Base-by-base conservation (phyloP, 2,797 vertebrate genomes). In the Pogoniulus pusillus region DNA sequence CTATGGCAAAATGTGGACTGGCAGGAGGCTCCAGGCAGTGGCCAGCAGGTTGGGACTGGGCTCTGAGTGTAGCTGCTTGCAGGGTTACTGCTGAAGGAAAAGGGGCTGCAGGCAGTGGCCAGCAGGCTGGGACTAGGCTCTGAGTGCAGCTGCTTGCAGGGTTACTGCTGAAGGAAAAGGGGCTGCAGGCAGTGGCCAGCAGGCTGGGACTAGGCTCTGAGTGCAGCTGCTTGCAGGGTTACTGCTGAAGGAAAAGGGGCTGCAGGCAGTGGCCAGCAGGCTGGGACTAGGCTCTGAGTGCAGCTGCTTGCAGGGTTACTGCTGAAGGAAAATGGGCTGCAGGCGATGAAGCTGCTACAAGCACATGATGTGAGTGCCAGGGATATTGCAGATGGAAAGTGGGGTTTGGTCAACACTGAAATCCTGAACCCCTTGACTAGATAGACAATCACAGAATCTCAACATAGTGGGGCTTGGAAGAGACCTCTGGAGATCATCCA, bases 1-100 rank as follows among this genome's bases (percentile, higher is more conserved):
- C n/a, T 68, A n/a, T 1, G 11, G 9, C 39, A 23, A 17, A 15
- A 39, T 9, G 6, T 1, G 6, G 26, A 26, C 18, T 0, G 0
- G 35, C 3, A 4, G 34, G 27, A 78, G 20, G 29, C 14, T n/a
- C n/a, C n/a, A n/a, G n/a, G n/a, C n/a, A 45, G 16, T 30, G 19
- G 37, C 13, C 18, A 22, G 12, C 1, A 1, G 7, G 12, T 4
- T 53, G 43, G 29, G 11, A 12, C 1, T 72, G 34, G n/a, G 39
- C 13, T 89, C 47, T 43, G 41, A 18, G 29, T 55, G 29, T 37
- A 62, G 57, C 34, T 76, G n/a, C 49, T 4, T 39, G 73, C 20
- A 26, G 37, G 75, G 32, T n/a, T 45, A 19, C 12, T 43, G 18
- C 14, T 66, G 65, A 72, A 79, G 20, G 41, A 11, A 76, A 15